A percentile compares a stretch with the other conserved stretches of the same genome.
phyloP scores from a whole-genome alignment of 2,888 invertebrate genomes.

The Acleris laterana region DNA sequence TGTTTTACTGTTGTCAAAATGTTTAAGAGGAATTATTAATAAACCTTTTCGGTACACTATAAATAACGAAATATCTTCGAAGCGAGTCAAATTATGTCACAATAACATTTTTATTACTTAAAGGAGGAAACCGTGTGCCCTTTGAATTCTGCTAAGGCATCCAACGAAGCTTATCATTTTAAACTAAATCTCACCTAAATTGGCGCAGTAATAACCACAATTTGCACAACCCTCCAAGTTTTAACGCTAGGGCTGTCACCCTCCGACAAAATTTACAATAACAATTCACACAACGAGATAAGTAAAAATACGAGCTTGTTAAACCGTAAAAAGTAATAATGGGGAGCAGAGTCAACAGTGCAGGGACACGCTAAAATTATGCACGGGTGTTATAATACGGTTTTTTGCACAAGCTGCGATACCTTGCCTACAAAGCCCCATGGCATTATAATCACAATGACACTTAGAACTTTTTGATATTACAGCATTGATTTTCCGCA shows the following conservation, averaged over 20 bases:
- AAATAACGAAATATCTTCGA: too few relatives aligned
- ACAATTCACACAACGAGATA: conserved; percentile 81
- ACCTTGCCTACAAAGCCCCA: conserved; percentile 3
- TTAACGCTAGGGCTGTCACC: conserved; percentile 57
- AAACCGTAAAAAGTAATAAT: conserved; percentile 84
- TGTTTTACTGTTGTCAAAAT: too few relatives aligned
- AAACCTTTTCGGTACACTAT: too few relatives aligned
- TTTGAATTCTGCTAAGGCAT: too few relatives aligned
- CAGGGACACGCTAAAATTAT: conserved; percentile 65
- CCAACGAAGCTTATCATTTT: conserved; percentile 18
- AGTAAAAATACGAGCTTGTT: conserved; percentile 82
- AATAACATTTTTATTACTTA: too few relatives aligned
- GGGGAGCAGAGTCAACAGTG: conserved; percentile 80
- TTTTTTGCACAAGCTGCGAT: conserved; percentile 14
- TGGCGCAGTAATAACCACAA: conserved; percentile 45
- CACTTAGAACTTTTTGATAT: conserved; percentile 11
- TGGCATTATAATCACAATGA: neutral
- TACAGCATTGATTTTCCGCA: conserved; percentile 2
- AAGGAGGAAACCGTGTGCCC: too few relatives aligned
- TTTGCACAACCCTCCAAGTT: conserved; percentile 45
- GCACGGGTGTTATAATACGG: conserved; percentile 58
- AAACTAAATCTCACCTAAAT: conserved; percentile 33
- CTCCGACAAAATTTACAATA: conserved; percentile 69
- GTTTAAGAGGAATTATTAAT: too few relatives aligned
- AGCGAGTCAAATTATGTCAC: too few relatives aligned